Conservation (phyloP, 2,888 invertebrate genomes). For the Julus scandinavius region DNA sequence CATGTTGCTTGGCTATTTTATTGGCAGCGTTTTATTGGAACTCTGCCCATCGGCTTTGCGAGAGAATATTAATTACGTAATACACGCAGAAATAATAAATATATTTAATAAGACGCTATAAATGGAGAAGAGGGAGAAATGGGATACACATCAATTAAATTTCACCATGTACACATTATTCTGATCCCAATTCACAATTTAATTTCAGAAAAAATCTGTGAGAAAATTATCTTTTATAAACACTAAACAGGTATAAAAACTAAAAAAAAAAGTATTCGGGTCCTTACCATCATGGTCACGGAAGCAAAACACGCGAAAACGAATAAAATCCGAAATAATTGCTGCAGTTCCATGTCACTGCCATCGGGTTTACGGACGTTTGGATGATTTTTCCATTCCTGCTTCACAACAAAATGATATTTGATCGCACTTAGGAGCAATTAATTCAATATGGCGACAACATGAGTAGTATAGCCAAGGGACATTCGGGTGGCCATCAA, state of each 20-base stretch:
- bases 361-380: conserved; percentile 13
- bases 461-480: background rate
- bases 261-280: background rate
- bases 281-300: background rate
- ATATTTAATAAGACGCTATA: background rate
- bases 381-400: background rate
- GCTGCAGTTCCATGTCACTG: conserved; percentile 4
- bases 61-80: background rate
- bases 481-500: background rate
- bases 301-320: background rate
- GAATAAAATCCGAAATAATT: conserved; percentile 17
- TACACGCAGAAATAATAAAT: background rate
- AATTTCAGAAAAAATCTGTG: background rate
- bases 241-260: background rate
- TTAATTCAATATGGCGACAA: background rate
- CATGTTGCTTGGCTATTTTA: conserved; percentile 12
- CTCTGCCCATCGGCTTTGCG: background rate
- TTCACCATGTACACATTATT: background rate
- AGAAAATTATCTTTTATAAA: background rate
- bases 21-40: background rate
- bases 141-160: background rate
- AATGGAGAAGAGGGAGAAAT: too few species aligned
- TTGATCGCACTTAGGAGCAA: background rate
- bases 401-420: background rate
- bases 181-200: background rate